Evolutionary conservation across 2,888 invertebrate genomes (phyloP), one percentile per base, ranked within the genome.

Genomic region (Sinopyrophorus schimmeli): DNA sequence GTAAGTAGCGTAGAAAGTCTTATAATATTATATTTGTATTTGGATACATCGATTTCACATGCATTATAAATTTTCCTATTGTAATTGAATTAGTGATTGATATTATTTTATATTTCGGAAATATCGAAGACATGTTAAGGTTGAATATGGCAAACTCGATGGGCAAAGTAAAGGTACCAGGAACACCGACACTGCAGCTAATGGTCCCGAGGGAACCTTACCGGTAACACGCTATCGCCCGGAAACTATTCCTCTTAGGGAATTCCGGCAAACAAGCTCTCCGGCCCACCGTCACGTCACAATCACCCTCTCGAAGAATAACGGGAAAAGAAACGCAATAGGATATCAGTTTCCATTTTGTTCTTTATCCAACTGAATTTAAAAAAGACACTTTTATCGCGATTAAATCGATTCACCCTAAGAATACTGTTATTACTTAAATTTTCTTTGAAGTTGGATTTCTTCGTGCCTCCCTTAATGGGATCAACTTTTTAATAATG

Each of bases 181-280:
- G 52, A 47, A 47, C n/a, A n/a, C 52, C 52, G 55, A 57, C 53
- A 53, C 47, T 57, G 54, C 50, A 56, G 61, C 60, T 62, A 62
- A 62, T 62, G 62, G 62, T 61, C 62, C 56, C 62, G 18, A 26
- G 61, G 58, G 61, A 58, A 49, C 53, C 46, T 41, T 59, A 57
- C 58, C 57, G 57, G 57, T 57, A 60, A 60, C 58, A 52, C 55
- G 58, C 53, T 53, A 53, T 54, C 55, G 57, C 50, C 54, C 54
- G 59, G 57, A 60, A 60, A 61, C 55, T 56, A 55, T 56, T 52
- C 55, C 55, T 54, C 58, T 57, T 47, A 56, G 54, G 59, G 59
- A 58, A 59, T 58, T 61, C 58, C 56, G 47, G 54, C 59, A 58
- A 59, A 62, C 62, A 59, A 59, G 60, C 53, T 59, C 50, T 58